Conservation (phyloP, 1,140 invertebrate species). For the Zeugodacus cucurbitae region DNA sequence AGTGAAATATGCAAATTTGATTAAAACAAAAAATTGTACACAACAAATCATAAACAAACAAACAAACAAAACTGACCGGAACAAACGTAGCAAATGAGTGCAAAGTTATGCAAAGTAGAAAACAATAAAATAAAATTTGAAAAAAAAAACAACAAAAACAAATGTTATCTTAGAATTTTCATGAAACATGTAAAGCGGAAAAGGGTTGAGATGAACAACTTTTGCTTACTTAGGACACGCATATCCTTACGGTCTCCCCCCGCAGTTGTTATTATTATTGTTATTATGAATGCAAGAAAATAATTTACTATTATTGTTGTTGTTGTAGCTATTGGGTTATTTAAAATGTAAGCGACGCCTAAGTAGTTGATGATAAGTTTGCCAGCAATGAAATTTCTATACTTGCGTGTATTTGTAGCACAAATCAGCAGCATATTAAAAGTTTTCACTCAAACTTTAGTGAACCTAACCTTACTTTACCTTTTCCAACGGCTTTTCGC, state of each 20-base stretch:
- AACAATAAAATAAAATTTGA: not conserved
- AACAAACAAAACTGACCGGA: conserved; percentile 27
- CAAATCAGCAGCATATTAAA: conserved; percentile 36
- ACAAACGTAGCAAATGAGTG: not conserved
- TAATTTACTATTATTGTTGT: not conserved
- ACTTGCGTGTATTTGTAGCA: not conserved
- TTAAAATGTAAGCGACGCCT: not conserved
- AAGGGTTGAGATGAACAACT: not conserved
- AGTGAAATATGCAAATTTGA: conserved; percentile 21
- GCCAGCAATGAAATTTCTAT: not conserved
- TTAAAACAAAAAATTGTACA: conserved; percentile 15
- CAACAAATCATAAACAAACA: conserved; percentile 26
- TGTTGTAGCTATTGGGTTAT: not conserved
- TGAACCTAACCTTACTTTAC: not conserved
- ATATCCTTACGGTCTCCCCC: not conserved
- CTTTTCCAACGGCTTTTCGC: not conserved
- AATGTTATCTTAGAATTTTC: not conserved
- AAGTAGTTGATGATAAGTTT: conserved; percentile 30
- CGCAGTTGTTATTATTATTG: not conserved
- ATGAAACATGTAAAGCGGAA: not conserved
- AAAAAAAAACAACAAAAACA: not conserved
- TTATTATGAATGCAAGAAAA: not conserved
- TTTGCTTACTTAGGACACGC: conserved; percentile 8
- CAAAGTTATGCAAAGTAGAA: conserved; percentile 17
- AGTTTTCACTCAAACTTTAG: conserved; percentile 24